Base-by-base conservation (phyloP, 2,797 vertebrate genomes). In the Odontamblyopus rebecca region DNA sequence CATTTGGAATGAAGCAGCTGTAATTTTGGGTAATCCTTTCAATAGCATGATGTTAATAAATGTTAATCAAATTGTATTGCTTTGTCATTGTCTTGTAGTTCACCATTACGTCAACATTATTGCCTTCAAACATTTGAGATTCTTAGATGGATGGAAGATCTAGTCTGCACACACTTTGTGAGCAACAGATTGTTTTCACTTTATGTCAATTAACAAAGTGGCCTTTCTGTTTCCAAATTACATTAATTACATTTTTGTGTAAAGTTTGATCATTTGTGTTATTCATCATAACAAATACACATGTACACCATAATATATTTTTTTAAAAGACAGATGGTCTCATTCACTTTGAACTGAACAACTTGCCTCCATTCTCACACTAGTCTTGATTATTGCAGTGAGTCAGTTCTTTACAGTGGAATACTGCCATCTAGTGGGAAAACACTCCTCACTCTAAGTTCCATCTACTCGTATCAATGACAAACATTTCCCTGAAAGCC, bases 371-470 rank as follows among this genome's bases (percentile, higher is more conserved):
- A 7, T 56, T 57, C 27, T 30, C 59, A 26, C 56, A 30, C 59
- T 29, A 60, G 23, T 30, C 23, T 57, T 51, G 2, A 57, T 57
- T 60, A 60, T 60, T 30, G 27, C 29, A 62, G 48, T 19, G 81
- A 69, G 65, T 44, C 77, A 13, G 29, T 61, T 66, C 6, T 38
- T 76, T 64, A 76, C 74, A 80, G 85, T 75, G 60, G 73, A 82
- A 86, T 48, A 85, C 81, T 89, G 88, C 88, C 89, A 83, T 80
- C 90, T 79, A 61, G 88, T 88, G 91, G 90, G 76, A 30, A 29
- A 83, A 1, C 54, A 48, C 19, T 70, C 54, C 32, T 41, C 66
- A 48, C 67, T 80, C 79, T 82, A 77, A 81, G 79, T 79, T 75
- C 65, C 27, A 63, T 75, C 63, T 57, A 66, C 72, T 67, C 75